A percentile compares a stretch with the other conserved stretches of the same genome.
phyloP scores from a whole-genome alignment of 2,113 vertebrate species.

The Oostethus manadensis region DNA sequence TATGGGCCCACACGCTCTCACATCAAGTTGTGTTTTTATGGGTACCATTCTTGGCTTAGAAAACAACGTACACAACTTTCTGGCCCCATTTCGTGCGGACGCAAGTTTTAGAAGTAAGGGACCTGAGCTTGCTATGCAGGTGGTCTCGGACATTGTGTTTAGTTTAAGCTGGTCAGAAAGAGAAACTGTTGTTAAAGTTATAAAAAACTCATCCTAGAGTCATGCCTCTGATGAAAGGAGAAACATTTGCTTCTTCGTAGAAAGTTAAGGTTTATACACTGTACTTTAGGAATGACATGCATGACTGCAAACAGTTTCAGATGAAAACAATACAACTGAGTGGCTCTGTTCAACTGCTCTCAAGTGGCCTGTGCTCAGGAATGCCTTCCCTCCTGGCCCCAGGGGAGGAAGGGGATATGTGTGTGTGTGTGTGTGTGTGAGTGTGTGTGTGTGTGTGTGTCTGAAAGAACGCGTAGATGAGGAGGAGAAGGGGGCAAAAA shows the following conservation, averaged over 20 bases:
- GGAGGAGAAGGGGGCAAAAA: slow-evolving; percentile 21
- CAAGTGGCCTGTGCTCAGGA: slow-evolving; percentile 52
- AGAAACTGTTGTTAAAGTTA: slow-evolving; percentile 19
- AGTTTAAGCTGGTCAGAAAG: slow-evolving; percentile 26
- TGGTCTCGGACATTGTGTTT: slow-evolving; percentile 26
- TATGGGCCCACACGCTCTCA: too few relatives aligned
- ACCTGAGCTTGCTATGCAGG: slow-evolving; percentile 26
- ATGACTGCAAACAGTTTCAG: slow-evolving; percentile 10
- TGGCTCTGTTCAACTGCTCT: slow-evolving; percentile 36
- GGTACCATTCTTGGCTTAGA: too few relatives aligned
- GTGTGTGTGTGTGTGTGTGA: neutral
- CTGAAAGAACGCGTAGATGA: slow-evolving; percentile 11
- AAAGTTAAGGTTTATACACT: slow-evolving; percentile 5
- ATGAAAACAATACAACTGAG: slow-evolving; percentile 23
- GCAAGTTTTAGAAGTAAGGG: too few relatives aligned
- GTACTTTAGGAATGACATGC: slow-evolving; percentile 26
- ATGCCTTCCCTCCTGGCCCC: slow-evolving; percentile 59
- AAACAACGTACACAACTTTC: too few relatives aligned
- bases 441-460: slow-evolving; percentile 30
- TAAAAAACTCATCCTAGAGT: slow-evolving; percentile 28
- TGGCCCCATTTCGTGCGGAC: too few relatives aligned
- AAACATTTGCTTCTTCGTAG: slow-evolving; percentile 43
- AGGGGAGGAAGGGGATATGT: slow-evolving; percentile 43
- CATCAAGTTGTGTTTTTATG: too few relatives aligned
- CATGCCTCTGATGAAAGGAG: slow-evolving; percentile 34